phyloP scores from a whole-genome alignment of 37 sponge, comb jelly and placozoan genomes.

The Chondrilla cf. caribensis region DNA sequence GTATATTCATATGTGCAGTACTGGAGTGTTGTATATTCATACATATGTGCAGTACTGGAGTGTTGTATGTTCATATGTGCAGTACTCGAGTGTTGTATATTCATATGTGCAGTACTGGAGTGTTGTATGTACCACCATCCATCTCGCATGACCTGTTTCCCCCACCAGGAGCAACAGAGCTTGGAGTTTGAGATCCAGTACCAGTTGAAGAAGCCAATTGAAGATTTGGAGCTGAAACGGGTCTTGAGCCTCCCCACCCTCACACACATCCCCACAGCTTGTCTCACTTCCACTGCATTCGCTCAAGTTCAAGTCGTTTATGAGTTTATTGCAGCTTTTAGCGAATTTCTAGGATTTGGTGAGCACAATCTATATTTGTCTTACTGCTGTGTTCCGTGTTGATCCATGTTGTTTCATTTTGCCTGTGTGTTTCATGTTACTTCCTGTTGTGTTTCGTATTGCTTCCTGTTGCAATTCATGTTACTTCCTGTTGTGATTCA shows the following conservation, averaged over 20 bases:
- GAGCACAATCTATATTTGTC: background rate
- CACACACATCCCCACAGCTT: constrained; percentile 40
- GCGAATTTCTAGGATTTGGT: constrained; percentile 68
- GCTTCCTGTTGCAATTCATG: background rate
- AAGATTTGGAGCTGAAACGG: constrained; percentile 60
- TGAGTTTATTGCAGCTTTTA: constrained; percentile 77
- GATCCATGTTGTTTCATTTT: constrained; percentile 38
- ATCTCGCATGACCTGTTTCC: no score
- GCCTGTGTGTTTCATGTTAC: constrained; percentile 36
- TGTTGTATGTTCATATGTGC: no score
- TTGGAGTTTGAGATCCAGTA: constrained; percentile 67
- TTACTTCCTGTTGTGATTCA: background rate
- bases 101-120: no score
- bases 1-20: no score
- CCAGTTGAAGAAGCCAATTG: constrained; percentile 73
- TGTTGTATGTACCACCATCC: no score
- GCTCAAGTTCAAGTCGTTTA: constrained; percentile 73
- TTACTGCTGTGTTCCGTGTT: constrained; percentile 1
- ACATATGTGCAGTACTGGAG: no score
- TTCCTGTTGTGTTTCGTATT: background rate
- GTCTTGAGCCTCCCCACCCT: constrained; percentile 46
- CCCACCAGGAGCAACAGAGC: constrained; percentile 47
- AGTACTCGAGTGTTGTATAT: no score
- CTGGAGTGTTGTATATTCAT: no score
- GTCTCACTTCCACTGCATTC: constrained; percentile 56